Base-by-base conservation (phyloP, 2,888 invertebrate species). In the Hyalella azteca region DNA sequence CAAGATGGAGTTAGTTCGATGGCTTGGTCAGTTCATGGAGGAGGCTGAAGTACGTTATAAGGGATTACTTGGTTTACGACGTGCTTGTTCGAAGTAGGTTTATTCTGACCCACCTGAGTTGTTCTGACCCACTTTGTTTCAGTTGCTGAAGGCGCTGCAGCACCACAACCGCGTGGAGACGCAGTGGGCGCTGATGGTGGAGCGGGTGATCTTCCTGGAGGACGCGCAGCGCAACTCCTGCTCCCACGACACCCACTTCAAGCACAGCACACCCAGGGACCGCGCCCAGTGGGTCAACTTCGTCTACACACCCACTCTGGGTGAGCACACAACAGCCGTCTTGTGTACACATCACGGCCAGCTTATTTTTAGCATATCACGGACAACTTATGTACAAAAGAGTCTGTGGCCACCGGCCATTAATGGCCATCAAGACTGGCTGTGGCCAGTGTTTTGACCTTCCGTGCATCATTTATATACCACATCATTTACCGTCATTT, bases 91-190 rank as follows among this genome's bases (percentile, higher is more conserved):
- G n/a, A n/a, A n/a, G n/a, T n/a, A n/a, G n/a, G n/a, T n/a, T n/a
- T n/a, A n/a, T n/a, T n/a, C n/a, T n/a, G n/a, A n/a, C n/a, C n/a
- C n/a, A n/a, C n/a, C n/a, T n/a, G n/a, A n/a, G n/a, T n/a, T n/a
- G n/a, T n/a, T n/a, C n/a, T n/a, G n/a, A n/a, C n/a, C n/a, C n/a
- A 15, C 59, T 73, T 77, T 78, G 32, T 45, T 93, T 92, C 78
- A 84, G 84, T 45, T 84, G 92, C 95, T 96, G 83, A 95, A 95
- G 90, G 93, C 95, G 0, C 89, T 97, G 39, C 97, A 97, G 89
- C 94, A 94, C n/a, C 91, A 95, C 66, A 94, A 95, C 88, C 92
- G 97, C 83, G 96, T 97, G 3, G 96, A 97, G 88, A 96, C 96
- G 0, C 95, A 98, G 87, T 99, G 96, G 96, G 92, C 92, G 84